phyloP scores from a whole-genome alignment of 2,888 invertebrate species.

The Chaetoderma sp. region DNA sequence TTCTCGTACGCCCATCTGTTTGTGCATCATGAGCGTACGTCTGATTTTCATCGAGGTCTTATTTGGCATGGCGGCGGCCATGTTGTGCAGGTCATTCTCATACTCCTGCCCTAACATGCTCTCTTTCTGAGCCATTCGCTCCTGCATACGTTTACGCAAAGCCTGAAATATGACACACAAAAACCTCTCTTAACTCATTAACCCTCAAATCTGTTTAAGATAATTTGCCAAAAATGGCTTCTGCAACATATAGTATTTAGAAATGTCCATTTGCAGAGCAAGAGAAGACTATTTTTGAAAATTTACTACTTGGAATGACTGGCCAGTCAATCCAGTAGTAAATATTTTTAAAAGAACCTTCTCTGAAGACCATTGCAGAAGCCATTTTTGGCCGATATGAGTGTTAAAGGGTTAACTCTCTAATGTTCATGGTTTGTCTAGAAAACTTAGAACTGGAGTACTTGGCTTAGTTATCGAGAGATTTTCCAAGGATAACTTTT shows the following conservation, averaged over 20 bases:
- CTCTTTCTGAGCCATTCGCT: slow-evolving; percentile 53
- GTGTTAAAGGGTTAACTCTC: too few relatives aligned
- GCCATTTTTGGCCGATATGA: too few relatives aligned
- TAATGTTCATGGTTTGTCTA: background rate
- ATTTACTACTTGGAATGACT: too few relatives aligned
- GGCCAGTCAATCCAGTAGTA: too few relatives aligned
- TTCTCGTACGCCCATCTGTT: slow-evolving; percentile 63
- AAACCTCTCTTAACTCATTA: too few relatives aligned
- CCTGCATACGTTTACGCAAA: slow-evolving; percentile 49
- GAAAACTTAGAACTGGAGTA: background rate
- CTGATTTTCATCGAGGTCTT: slow-evolving; percentile 58
- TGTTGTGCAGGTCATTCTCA: slow-evolving; percentile 45
- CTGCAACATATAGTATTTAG: background rate
- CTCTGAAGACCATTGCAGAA: too few relatives aligned
- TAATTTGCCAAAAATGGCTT: background rate
- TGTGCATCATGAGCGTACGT: slow-evolving; percentile 53
- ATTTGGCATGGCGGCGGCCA: slow-evolving; percentile 39
- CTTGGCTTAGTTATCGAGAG: too few relatives aligned
- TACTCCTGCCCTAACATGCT: slow-evolving; percentile 50
- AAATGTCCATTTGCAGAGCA: too few relatives aligned
- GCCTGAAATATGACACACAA: slow-evolving; percentile 38
- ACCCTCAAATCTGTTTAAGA: too few relatives aligned
- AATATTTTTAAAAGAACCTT: background rate
- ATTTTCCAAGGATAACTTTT: too few relatives aligned
- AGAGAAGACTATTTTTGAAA: too few relatives aligned